Evolutionary conservation across 2,113 vertebrate genomes (phyloP).

Genomic region (Podocnemis expansa): DNA sequence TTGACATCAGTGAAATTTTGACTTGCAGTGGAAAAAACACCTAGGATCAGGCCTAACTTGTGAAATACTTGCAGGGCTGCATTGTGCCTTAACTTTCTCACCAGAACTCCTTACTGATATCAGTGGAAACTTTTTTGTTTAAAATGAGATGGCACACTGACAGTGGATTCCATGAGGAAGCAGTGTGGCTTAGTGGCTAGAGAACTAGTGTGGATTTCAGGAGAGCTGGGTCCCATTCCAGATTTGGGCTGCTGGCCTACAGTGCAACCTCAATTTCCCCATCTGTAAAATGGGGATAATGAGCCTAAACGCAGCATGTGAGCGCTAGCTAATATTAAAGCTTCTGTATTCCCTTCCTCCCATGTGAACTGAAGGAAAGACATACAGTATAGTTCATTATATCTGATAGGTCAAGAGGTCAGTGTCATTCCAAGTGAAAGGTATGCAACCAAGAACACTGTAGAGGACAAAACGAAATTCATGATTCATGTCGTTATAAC

Average conservation of each 20-base stretch:
- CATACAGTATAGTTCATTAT: not conserved
- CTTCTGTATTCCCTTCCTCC: not conserved
- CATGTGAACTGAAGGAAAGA: not conserved
- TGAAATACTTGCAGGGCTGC: not conserved
- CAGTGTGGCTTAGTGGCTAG: not conserved
- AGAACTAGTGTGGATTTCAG: not conserved
- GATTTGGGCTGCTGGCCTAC: not conserved
- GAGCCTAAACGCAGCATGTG: not conserved
- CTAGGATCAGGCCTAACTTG: not conserved
- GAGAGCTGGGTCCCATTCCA: not conserved
- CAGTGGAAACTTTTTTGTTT: not conserved
- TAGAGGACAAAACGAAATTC: not conserved
- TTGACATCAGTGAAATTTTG: fast-evolving
- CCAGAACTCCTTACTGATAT: not conserved
- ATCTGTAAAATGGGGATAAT: not conserved
- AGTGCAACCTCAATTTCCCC: not conserved
- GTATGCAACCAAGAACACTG: not conserved
- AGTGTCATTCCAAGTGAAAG: fast-evolving
- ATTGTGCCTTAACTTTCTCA: not conserved
- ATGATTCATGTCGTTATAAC: not conserved
- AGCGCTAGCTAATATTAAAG: not conserved
- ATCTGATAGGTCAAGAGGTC: not conserved
- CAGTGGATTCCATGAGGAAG: not conserved
- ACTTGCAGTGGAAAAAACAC: not conserved
- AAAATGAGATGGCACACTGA: not conserved